Percentiles rank a stretch among this genome's conserved stretches.
phyloP scores from a whole-genome alignment of 1,140 invertebrate species.

The Ceratina australensis region DNA sequence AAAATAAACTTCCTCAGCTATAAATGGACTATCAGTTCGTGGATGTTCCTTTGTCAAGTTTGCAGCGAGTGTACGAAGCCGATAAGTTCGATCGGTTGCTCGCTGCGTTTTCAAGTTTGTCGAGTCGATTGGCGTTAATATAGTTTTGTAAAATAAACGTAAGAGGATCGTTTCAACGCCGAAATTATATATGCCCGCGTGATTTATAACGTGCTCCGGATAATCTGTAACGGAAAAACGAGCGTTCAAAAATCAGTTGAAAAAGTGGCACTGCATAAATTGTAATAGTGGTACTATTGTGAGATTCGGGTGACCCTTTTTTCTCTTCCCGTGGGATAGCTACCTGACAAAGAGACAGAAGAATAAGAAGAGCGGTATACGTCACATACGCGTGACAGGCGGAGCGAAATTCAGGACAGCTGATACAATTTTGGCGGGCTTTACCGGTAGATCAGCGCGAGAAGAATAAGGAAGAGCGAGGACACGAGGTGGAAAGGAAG shows the following conservation, averaged over 20 bases:
- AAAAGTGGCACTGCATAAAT: slow-evolving; percentile 50
- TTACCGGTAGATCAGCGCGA: slow-evolving; percentile 45
- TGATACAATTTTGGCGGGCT: slow-evolving; percentile 78
- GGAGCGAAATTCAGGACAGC: slow-evolving; percentile 73
- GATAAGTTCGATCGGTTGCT: no score
- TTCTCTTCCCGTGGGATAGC: slow-evolving; percentile 28
- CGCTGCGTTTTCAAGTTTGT: no score
- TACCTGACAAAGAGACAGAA: slow-evolving; percentile 57
- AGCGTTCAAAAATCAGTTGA: neutral
- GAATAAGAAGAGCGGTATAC: slow-evolving; percentile 55
- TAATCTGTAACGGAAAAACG: neutral
- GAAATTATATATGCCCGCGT: neutral
- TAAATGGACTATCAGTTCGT: no score
- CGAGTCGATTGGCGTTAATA: no score
- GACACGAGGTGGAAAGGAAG: slow-evolving; percentile 16
- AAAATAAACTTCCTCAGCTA: no score
- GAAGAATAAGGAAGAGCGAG: slow-evolving; percentile 26
- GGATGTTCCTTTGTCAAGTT: no score
- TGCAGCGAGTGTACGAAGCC: no score
- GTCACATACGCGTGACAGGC: slow-evolving; percentile 47
- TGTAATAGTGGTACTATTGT: slow-evolving; percentile 48
- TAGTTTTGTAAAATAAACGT: no score
- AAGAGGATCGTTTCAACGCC: no score
- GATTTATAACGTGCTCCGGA: neutral
- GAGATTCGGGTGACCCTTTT: slow-evolving; percentile 43